These are phyloP conservation scores for Heliconius ismenius DNA, from an alignment of 2,888 invertebrate genomes.

Conservation along the genomic window DNA sequence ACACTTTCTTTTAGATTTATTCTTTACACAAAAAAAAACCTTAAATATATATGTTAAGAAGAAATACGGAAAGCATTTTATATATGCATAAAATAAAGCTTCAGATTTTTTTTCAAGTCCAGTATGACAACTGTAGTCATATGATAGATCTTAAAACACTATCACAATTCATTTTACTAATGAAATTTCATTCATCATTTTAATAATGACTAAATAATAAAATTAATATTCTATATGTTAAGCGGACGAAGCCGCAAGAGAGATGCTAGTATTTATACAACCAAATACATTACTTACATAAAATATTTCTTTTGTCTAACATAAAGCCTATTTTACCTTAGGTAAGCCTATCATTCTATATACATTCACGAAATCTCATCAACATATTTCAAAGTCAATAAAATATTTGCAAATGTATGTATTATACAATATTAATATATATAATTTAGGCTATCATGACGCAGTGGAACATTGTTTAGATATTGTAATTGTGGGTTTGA, in stretches of 20 bases:
- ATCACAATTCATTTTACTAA: no score
- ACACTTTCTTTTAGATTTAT: slow-evolving; percentile 3
- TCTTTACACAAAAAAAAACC: background rate
- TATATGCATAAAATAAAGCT: no score
- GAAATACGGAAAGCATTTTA: no score
- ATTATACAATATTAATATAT: no score
- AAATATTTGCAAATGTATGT: slow-evolving; percentile 17
- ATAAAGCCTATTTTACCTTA: background rate
- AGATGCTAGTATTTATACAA: background rate
- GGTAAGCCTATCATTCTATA: background rate
- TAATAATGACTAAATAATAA: no score
- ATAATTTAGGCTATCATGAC: background rate
- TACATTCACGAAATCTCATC: slow-evolving; percentile 11
- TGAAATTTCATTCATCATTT: no score
- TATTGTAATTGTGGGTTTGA: background rate
- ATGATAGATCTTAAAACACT: no score
- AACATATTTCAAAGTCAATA: slow-evolving; percentile 27
- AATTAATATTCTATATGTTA: background rate
- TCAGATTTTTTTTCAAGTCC: no score
- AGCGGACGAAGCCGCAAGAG: background rate
- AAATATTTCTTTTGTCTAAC: background rate
- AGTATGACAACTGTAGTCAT: no score
- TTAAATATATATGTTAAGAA: no score
- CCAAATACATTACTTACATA: background rate
- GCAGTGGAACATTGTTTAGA: background rate